Base-by-base conservation (phyloP, 2,888 invertebrate genomes). In the Lasioglossum lativentre region DNA sequence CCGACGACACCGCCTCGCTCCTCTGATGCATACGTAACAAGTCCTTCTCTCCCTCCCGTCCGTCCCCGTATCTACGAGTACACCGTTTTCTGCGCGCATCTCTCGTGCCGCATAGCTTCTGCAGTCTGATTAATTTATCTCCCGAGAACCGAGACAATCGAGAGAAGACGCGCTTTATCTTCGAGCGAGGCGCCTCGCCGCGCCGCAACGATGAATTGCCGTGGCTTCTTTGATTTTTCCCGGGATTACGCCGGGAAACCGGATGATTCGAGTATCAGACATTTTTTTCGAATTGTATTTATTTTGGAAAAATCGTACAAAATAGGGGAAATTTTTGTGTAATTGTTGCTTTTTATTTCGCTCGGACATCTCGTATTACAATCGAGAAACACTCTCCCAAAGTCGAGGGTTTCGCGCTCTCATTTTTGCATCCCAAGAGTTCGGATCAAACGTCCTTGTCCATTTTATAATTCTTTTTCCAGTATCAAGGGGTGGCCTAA, bases 1-100 rank as follows among this genome's bases (percentile, higher is more conserved):
- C 73, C 78, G 19, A 68, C 76, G 82, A 86, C 78, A 82, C 78
- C 47, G 47, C 1, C 87, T 77, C 63, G 75, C 71, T 75, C n/a
- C 1, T 6, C 63, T 5, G 75, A 83, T 75, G 82, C 71, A 83
- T 71, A 72, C 81, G 71, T 72, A 83, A 81, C 63, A 42, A 71
- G 75, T n/a, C 10, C 10, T n/a, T 52, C 52, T 10, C 52, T n/a
- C 3, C 81, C 23, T 10, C 34, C 10, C 34, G 16, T 23, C 30
- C 63, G 0, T 14, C 19, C 8, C 19, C 3, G 19, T 16, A 34
- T 14, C 27, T 1, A 1, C 34, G 14, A 59, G 59, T 14, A 5
- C 23, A n/a, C 6, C 63, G 66, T 34, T 66, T 34, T 34, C 34
- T 4, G 66, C 14, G 59, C 59, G 59, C 59, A 34, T 30, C 66